A percentile compares a stretch with the other conserved stretches of the same genome.
Conservation (phyloP, 2,113 vertebrate genomes). For the Fukomys damarensis region DNA sequence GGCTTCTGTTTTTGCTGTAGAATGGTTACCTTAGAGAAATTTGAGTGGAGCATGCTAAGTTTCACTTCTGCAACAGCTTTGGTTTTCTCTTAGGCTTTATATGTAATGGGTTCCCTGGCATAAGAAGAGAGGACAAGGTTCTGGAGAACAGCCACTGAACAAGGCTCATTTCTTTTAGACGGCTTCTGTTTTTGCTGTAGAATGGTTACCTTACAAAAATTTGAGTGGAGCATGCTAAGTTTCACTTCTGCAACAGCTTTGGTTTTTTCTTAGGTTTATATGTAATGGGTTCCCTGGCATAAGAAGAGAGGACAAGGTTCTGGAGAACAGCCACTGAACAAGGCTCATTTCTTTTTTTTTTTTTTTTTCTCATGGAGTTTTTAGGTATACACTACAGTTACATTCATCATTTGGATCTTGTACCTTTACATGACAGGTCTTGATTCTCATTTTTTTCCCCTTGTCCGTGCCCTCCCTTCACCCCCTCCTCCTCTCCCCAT, state of each 20-base stretch:
- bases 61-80: conserved; percentile 73
- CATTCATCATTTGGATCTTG: too few species aligned
- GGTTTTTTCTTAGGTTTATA: conserved; percentile 63
- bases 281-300: conserved; percentile 1
- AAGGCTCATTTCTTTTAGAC: too few species aligned
- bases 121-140: conserved; percentile 44
- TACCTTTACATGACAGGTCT: too few species aligned
- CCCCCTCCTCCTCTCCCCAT: too few species aligned
- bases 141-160: conserved; percentile 49
- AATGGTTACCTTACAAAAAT: conserved; percentile 69
- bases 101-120: background rate
- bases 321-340: conserved; percentile 50
- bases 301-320: conserved; percentile 40
- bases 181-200: conserved; percentile 72
- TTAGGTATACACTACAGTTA: too few species aligned
- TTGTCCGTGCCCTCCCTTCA: too few species aligned
- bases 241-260: conserved; percentile 73
- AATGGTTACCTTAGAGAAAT: conserved; percentile 69
- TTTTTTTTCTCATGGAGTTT: too few species aligned
- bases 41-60: conserved; percentile 66
- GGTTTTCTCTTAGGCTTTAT: conserved; percentile 64
- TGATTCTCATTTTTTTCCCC: too few species aligned
- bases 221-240: conserved; percentile 66
- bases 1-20: conserved; percentile 72
- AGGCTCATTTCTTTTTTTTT: too few species aligned